Base-by-base conservation (phyloP, 2,888 invertebrate genomes). In the Troglohyphantes excavatus region DNA sequence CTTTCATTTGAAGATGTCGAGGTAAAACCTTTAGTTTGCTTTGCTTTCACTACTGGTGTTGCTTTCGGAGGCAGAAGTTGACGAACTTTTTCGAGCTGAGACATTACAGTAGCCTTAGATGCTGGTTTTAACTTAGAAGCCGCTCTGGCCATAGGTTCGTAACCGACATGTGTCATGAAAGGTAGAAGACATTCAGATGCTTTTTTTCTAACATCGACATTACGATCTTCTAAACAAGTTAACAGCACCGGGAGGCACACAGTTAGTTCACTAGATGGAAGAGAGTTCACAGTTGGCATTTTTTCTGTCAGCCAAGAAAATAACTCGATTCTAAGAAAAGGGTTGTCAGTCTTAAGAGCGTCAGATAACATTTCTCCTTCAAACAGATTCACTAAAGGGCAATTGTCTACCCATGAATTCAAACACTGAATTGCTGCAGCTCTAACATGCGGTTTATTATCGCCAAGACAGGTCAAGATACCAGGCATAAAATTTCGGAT, bases 131-230 rank as follows among this genome's bases (percentile, higher is more conserved):
- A 93, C 93, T 97, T 97, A 91, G 96, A 96, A 0, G 96, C 95
- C 90, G 96, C 96, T 91, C 96, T 96, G 84, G 95, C 94, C 96
- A 97, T 96, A 11, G 95, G 92, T 76, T 97, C 97, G 90, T 96
- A 98, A 0, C 98, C 97, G 7, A 97, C 94, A 93, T 98, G 98
- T 91, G 98, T 95, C 98, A 98, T 98, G 92, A 98, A 95, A 2
- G 98, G 98, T 65, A 98, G 94, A 53, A 98, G 96, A 63, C 97
- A 97, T 93, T 98, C 98, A 82, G 96, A 96, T 0, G 98, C 96
- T 92, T 96, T 97, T 93, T 97, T 98, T 13, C 98, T 95, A 3
- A 99, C 98, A 92, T 98, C 98, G 0, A 96, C 96, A 93, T 96
- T 97, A 83, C 99, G 95, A 94, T 99, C 98, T 93, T 98, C 98